Evolutionary conservation across 1,140 invertebrate genomes (phyloP), one percentile per base, ranked within the genome.

Genomic region (Calycopis cecrops): DNA sequence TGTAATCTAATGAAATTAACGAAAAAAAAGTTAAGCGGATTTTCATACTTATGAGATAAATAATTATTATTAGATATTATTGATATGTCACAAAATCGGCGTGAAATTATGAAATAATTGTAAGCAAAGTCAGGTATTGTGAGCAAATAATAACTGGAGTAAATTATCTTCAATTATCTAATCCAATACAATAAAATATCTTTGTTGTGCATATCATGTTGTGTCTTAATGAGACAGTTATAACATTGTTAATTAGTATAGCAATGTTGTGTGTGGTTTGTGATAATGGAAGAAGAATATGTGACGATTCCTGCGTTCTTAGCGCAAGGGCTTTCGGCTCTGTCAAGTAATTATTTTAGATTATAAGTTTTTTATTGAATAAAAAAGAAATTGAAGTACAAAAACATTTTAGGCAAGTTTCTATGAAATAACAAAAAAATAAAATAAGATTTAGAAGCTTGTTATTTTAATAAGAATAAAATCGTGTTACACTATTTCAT

Each of bases 301-400:
- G 55, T 78, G 33, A 72, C 63, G 52, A 10, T 50, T 3, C 60
- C 59, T 1, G 77, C 71, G 1, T 59, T 78, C 50, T 48, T 71
- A 6, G 61, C 76, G 53, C 77, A 80, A 60, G 50, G 55, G 2
- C 18, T 63, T 3, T 50, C 71, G 2, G 68, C 77, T 10, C 42
- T 80, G 16, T 59, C 65, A 53, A 78, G 77, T 80, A 60, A 67
- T 74, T 80, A 42, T 18, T 55, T 52, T 42, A n/a, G n/a, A 8
- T 54, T 50, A 42, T n/a, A 28, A 3, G 21, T 28, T 3, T 28
- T 28, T 6, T 28, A n/a, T 28, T 3, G 21, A 2, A 28, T 28
- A 3, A 3, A 28, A 3, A 28, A 3, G 2, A 28, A 3, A 28
- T 28, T 6, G 21, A 28, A 3, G 2, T 28, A 28, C 6, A 28